These are phyloP conservation scores for Pammene fasciana DNA, from an alignment of 2,888 invertebrate species.

Conservation along the genomic window DNA sequence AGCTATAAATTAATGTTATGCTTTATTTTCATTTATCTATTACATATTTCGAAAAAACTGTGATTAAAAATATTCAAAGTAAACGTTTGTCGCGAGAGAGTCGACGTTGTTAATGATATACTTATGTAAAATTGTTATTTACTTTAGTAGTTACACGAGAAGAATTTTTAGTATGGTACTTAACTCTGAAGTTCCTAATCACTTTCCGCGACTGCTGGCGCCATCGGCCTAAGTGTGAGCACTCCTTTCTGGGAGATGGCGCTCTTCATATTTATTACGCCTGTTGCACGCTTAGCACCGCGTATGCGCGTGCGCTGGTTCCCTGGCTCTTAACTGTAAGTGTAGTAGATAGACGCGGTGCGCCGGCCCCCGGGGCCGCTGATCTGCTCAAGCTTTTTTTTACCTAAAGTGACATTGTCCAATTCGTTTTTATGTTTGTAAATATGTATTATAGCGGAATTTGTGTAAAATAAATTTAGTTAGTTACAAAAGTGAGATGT, in stretches of 20 bases:
- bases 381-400: slow-evolving; percentile 73
- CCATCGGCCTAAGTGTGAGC: neutral
- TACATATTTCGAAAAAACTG: slow-evolving; percentile 25
- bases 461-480: slow-evolving; percentile 80
- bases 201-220: slow-evolving; percentile 12
- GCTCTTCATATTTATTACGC: slow-evolving; percentile 28
- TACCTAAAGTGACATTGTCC: slow-evolving; percentile 74
- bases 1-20: slow-evolving; percentile 35
- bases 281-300: slow-evolving; percentile 14
- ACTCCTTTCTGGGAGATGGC: slow-evolving; percentile 8
- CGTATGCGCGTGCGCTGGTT: slow-evolving; percentile 28
- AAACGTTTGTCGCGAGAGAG: slow-evolving; percentile 2
- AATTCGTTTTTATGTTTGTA: slow-evolving; percentile 81
- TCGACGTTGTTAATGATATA: slow-evolving; percentile 11
- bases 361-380: slow-evolving; percentile 34
- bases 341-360: slow-evolving; percentile 32
- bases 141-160: slow-evolving; percentile 36
- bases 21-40: slow-evolving; percentile 27
- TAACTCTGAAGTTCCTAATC: slow-evolving; percentile 27
- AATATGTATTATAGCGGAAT: slow-evolving; percentile 83
- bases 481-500: slow-evolving; percentile 62
- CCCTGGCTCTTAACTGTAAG: slow-evolving; percentile 32
- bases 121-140: slow-evolving; percentile 34
- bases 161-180: slow-evolving; percentile 17
- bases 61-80: slow-evolving; percentile 9